Conservation (phyloP, 2,888 invertebrate genomes). For the Lochmaea crataegi region DNA sequence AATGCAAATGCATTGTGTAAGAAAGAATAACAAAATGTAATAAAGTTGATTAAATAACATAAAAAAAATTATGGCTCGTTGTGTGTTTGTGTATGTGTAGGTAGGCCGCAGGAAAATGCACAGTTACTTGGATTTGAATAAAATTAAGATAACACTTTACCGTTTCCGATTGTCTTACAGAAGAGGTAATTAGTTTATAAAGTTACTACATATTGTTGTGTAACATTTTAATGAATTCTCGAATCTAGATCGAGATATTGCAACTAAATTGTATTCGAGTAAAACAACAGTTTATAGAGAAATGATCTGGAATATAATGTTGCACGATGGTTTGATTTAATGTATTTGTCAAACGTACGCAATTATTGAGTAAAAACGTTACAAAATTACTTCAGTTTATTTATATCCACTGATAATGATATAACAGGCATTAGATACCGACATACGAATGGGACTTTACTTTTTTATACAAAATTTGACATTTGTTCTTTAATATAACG, state of each 20-base stretch:
- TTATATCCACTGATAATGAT: no score
- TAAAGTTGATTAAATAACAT: slow-evolving; percentile 16
- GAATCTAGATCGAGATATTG: slow-evolving; percentile 14
- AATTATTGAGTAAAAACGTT: not conserved
- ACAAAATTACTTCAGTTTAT: not conserved
- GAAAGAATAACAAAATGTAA: slow-evolving; percentile 6
- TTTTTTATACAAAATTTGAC: no score
- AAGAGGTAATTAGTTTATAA: slow-evolving; percentile 29
- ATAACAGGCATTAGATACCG: no score
- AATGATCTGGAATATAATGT: not conserved
- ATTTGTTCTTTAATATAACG: no score
- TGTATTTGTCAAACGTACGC: not conserved
- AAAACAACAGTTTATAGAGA: not conserved
- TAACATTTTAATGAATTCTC: slow-evolving; percentile 26
- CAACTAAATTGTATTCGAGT: not conserved
- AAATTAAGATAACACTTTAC: slow-evolving; percentile 37
- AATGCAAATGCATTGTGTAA: not conserved
- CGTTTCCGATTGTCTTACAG: slow-evolving; percentile 37
- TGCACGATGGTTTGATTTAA: not conserved
- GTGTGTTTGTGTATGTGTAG: not conserved
- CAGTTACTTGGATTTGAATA: slow-evolving; percentile 31
- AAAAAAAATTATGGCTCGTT: slow-evolving; percentile 20
- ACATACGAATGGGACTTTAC: no score
- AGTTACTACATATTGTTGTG: slow-evolving; percentile 26
- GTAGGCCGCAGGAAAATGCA: slow-evolving; percentile 26